These are phyloP conservation scores for Melolontha melolontha DNA, from an alignment of 2,888 invertebrate genomes.

Conservation along the genomic window DNA sequence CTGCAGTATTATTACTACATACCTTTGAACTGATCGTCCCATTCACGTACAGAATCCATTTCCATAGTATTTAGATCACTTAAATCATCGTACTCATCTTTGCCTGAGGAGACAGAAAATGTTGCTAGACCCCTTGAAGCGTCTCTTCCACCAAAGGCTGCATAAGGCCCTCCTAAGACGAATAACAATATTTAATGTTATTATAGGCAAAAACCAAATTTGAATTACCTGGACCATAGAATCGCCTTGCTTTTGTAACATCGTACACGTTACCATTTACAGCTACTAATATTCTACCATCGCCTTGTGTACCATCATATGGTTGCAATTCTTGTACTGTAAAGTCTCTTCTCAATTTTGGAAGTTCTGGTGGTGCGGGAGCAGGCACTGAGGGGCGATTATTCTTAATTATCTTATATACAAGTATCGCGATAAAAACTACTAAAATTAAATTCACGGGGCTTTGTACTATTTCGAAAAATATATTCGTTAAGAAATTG, in stretches of 20 bases:
- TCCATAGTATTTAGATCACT: constrained; percentile 92
- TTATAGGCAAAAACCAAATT: constrained; percentile 22
- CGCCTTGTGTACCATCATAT: constrained; percentile 87
- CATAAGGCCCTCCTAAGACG: constrained; percentile 87
- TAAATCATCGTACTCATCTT: constrained; percentile 93
- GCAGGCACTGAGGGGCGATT: constrained; percentile 64
- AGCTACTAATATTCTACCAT: constrained; percentile 90
- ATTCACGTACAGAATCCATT: constrained; percentile 95
- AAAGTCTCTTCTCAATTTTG: constrained; percentile 91
- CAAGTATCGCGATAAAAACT: constrained; percentile 75
- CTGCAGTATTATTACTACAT: constrained; percentile 48
- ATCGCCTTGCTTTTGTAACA: constrained; percentile 88
- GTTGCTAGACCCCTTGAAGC: constrained; percentile 95
- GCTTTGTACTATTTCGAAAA: constrained; percentile 75
- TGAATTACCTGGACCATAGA: constrained; percentile 91
- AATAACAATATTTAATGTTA: constrained; percentile 42
- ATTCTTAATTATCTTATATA: constrained; percentile 80
- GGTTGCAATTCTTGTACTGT: constrained; percentile 86
- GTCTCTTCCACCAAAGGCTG: constrained; percentile 94
- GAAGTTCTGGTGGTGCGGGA: constrained; percentile 73
- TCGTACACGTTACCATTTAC: constrained; percentile 97
- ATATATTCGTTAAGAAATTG: constrained; percentile 64
- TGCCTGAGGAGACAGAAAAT: constrained; percentile 85
- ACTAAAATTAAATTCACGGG: constrained; percentile 80
- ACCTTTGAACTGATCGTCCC: constrained; percentile 98